Evolutionary conservation across 2,113 vertebrate genomes (phyloP), one percentile per base, ranked within the genome.

Genomic region (Tachuris rubrigastra): DNA sequence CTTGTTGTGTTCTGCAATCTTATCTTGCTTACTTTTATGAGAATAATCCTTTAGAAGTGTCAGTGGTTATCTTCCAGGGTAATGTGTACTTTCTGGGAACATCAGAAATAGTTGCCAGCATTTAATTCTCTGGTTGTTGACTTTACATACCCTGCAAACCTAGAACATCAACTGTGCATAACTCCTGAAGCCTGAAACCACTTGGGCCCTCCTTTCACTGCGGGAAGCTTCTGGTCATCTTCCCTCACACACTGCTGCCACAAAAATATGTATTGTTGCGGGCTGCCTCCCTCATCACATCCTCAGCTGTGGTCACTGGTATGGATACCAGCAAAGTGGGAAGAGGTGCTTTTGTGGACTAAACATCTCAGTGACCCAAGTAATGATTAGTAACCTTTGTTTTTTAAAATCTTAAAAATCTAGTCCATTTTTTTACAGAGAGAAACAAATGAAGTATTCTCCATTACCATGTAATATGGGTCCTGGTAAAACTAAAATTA

Each of bases 271-370:
- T 16, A 0, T 4, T 15, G 33, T 44, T 46, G 35, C 3, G 2
- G 35, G 80, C 58, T 72, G 66, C 37, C 35, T 44, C 5, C 1
- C 14, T 12, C 4, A 0, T n/a, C 2, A 0, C 0, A 0, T 46
- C 41, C 41, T 6, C 28, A 2, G 47, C 62, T 65, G 10, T 5
- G 0, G 9, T 11, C 31, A 9, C 62, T 31, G 6, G 23, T 13
- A 1, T 5, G 30, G 44, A 65, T 46, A 50, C 25, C 49, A 25
- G 50, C 30, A 16, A 9, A 55, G 42, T 4, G 6, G 39, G 35
- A 73, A 47, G 41, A 59, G 39, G 21, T 15, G 25, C 23, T 67
- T 9, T 5, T 42, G 41, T 35, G 74, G 50, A 56, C 62, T 74
- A 44, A 28, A 9, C 19, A 17, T 53, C 21, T 42, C 8, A 0